These are phyloP conservation scores for Anabas testudineus DNA, from an alignment of 2,797 vertebrate species.

Conservation along the genomic window DNA sequence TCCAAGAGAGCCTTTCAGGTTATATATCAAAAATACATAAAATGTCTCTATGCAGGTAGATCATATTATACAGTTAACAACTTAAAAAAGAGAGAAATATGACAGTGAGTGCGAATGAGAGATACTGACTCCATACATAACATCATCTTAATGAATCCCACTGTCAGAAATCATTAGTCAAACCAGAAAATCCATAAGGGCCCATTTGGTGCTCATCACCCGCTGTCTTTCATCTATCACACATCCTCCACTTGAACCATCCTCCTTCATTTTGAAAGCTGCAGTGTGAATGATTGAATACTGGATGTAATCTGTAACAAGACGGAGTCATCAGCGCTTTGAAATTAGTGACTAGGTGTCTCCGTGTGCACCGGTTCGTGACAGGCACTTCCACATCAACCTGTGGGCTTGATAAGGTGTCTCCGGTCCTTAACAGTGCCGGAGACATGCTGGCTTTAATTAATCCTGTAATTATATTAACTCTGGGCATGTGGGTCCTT, in stretches of 20 bases:
- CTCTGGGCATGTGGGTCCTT: background rate
- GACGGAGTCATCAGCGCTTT: background rate
- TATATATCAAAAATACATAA: no score
- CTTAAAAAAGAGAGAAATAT: no score
- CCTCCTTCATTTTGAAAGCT: background rate
- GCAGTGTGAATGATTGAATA: background rate
- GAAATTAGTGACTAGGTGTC: background rate
- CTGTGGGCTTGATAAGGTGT: background rate
- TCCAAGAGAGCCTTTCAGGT: no score
- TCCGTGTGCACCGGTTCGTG: no score
- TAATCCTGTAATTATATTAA: constrained; percentile 10
- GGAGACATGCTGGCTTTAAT: background rate
- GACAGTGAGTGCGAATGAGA: background rate
- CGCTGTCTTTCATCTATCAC: background rate
- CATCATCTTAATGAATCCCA: background rate
- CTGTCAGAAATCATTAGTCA: background rate
- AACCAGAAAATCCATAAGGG: background rate
- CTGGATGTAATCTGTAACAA: background rate
- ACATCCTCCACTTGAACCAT: background rate
- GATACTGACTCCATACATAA: background rate
- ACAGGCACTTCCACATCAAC: background rate
- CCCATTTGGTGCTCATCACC: background rate
- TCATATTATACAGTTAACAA: no score
- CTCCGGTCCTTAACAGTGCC: background rate
- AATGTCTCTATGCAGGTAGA: no score